phyloP scores from a whole-genome alignment of 2,113 vertebrate genomes.

The Hemiprocne comata region DNA sequence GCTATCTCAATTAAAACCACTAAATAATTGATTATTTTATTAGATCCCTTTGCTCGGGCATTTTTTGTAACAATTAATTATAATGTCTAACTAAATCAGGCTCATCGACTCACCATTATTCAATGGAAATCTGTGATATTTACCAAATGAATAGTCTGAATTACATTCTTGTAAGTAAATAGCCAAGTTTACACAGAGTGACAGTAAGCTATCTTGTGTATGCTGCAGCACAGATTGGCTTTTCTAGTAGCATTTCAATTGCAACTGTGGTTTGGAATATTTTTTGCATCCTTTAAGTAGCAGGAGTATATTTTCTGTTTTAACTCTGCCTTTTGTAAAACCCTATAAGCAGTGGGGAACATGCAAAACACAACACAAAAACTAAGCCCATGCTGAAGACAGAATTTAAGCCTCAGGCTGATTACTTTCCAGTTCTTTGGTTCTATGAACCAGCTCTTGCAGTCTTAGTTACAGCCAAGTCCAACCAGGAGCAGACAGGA shows the following conservation, averaged over 20 bases:
- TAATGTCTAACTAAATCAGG: conserved; percentile 43
- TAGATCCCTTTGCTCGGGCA: conserved; percentile 10
- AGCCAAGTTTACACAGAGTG: conserved; percentile 17
- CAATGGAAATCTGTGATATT: conserved; percentile 60
- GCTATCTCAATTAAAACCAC: conserved; percentile 48
- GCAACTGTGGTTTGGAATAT: background rate
- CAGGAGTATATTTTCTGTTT: background rate
- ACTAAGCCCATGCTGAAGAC: background rate
- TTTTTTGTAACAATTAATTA: conserved; percentile 59
- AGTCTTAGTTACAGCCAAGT: background rate
- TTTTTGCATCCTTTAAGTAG: background rate
- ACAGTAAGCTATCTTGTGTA: background rate
- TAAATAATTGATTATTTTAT: conserved; percentile 46
- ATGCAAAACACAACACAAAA: background rate
- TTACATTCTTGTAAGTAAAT: conserved; percentile 54
- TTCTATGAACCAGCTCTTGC: background rate
- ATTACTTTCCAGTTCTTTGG: background rate
- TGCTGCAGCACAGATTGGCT: background rate
- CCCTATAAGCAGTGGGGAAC: background rate
- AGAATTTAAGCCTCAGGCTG: background rate
- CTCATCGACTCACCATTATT: conserved; percentile 55
- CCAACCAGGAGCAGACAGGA: background rate
- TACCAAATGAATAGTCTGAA: conserved; percentile 52
- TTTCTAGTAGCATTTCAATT: background rate
- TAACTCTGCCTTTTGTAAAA: background rate